phyloP scores from a whole-genome alignment of 2,888 invertebrate genomes.

The Blera fallax region DNA sequence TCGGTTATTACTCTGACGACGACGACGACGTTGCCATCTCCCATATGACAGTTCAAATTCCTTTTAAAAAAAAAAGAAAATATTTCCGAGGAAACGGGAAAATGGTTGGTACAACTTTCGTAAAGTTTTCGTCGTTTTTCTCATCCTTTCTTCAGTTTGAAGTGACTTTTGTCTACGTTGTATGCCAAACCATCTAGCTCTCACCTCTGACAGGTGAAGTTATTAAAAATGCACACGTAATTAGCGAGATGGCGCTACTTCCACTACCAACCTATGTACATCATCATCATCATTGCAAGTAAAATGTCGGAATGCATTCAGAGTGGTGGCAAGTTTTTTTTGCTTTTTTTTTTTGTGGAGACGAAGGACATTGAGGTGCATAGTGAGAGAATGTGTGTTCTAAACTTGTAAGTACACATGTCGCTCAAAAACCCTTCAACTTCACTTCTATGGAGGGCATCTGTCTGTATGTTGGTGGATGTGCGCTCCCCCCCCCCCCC shows the following conservation, averaged over 20 bases:
- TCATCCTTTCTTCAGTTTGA: slow-evolving; percentile 14
- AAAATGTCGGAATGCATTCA: slow-evolving; percentile 56
- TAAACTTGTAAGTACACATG: slow-evolving; percentile 61
- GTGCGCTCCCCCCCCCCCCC: too few relatives aligned
- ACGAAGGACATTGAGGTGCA: slow-evolving; percentile 59
- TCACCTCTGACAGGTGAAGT: slow-evolving; percentile 64
- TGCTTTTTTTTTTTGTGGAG: neutral
- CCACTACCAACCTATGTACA: slow-evolving; percentile 1
- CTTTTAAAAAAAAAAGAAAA: slow-evolving; percentile 3
- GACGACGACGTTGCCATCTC: neutral
- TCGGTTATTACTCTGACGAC: neutral
- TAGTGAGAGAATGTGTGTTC: slow-evolving; percentile 16
- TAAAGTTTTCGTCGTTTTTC: neutral
- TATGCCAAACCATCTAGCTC: too few relatives aligned
- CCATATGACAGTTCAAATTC: neutral
- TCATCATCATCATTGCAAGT: slow-evolving; percentile 23
- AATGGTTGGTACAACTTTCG: slow-evolving; percentile 16
- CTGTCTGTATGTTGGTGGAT: neutral
- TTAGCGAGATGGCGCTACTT: slow-evolving; percentile 72
- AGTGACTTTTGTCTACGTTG: slow-evolving; percentile 40
- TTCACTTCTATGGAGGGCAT: slow-evolving; percentile 46
- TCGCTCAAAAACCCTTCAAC: slow-evolving; percentile 67
- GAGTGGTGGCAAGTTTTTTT: neutral
- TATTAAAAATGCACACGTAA: slow-evolving; percentile 73
- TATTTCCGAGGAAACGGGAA: neutral